Evolutionary conservation across 1,140 invertebrate genomes (phyloP), one percentile per base, ranked within the genome.

Genomic region (Drosophila lacertosa): DNA sequence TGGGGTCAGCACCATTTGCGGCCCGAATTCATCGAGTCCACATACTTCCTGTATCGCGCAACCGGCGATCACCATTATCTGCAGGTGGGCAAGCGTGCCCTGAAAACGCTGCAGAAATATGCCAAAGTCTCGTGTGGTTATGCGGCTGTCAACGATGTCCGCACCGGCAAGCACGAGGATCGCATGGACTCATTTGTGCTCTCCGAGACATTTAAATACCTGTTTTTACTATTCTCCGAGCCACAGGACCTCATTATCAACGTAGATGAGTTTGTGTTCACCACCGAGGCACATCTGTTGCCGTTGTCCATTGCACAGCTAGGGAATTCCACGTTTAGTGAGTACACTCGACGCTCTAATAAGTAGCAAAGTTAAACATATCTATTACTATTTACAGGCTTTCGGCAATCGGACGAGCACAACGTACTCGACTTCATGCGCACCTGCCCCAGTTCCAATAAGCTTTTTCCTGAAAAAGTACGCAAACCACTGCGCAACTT

Each of bases 151-250:
- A 98, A 97, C 86, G 98, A 99, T 93, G 97, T 99, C 1, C 93
- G 98, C 44, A 98, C 97, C 1, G 94, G 96, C 24, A 94, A 95
- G 47, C 97, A 97, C 79, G 97, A 98, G 91, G 97, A 99, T 89
- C 94, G 98, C 74, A 99, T 99, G 98, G 98, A 99, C 90, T 99
- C 98, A 0, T 99, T 98, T 93, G 97, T 99, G 1, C 92, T 99
- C 0, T 97, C 98, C 0, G 98, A 99, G 92, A 99, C 98, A 2
- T 97, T 99, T 74, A 99, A 99, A 92, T 99, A 99, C 92, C 92
- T 99, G 5, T 99, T 96, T 92, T 93, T 99, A 81, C 92, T 99
- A 57, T 99, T 99, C 92, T 95, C 97, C 6, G 96, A 99, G 70
- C 95, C 96, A 39, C 94, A 94, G 35, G 97, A 99, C 89, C 91